Base-by-base conservation (phyloP, 2,113 vertebrate species). In the Labeo rohita region DNA sequence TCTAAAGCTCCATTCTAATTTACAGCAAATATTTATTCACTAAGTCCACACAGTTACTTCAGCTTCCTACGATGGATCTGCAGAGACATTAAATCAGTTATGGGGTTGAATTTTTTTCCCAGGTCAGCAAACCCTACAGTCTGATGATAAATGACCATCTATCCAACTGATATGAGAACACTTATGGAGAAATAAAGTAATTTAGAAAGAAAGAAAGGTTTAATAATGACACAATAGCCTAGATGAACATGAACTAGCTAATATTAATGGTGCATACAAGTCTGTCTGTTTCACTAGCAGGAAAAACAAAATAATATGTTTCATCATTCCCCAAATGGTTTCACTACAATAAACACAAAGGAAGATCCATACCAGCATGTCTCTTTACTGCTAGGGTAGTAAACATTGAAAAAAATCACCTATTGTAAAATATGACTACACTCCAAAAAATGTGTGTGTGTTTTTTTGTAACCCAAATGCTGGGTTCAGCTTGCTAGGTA, bases 141-240 rank as follows among this genome's bases (percentile, higher is more conserved):
- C 87, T 91, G 87, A 90, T 94, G 93, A 94, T 93, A 87, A 93
- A 94, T 90, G 92, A 87, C 84, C 66, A 11, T 86, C 89, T 77
- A 82, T 85, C 89, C 88, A 87, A 89, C 86, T 84, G 82, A 92
- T 92, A 91, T 87, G 82, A 89, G 83, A 91, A 87, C 82, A 83
- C 88, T 91, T 88, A 90, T 81, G 88, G 90, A 90, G 85, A 93
- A 84, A 75, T 23, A 65, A 8, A 39, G 16, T 5, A 6, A 52
- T 13, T 15, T 5, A 52, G 50, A 52, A 39, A 52, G 50, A 52
- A 61, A 61, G 56, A 61, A 70, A 70, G 34, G 3, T 36, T 28
- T 28, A 39, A 68, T 7, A 15, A 21, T 18, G 18, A 16, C 39
- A 45, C 4, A 8, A 43, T 43, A 72, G 15, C 68, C 16, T 43